Evolutionary conservation across 2,113 vertebrate species (phyloP).

Genomic region (Pelmatolapia mariae): DNA sequence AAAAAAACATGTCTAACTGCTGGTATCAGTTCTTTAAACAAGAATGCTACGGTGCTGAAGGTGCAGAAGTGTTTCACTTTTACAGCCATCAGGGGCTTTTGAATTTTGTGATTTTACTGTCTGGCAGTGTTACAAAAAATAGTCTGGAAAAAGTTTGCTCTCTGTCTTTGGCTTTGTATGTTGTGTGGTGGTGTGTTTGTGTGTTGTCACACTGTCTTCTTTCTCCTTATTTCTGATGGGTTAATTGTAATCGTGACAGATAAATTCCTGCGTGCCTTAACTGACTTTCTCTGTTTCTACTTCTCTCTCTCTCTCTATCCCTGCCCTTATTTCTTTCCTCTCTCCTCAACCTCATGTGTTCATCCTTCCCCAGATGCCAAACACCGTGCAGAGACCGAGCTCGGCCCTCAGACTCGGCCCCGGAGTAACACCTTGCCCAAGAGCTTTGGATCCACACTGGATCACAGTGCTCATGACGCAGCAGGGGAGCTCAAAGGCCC

Average conservation of each 20-base stretch:
- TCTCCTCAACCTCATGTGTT: not conserved
- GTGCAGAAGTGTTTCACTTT: not conserved
- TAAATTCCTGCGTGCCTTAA: constrained; percentile 4
- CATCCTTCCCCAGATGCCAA: constrained; percentile 79
- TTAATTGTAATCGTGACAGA: not conserved
- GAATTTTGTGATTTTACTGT: not conserved
- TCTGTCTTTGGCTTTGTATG: not conserved
- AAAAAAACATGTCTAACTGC: not conserved
- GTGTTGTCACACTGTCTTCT: not conserved
- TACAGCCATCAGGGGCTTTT: not conserved
- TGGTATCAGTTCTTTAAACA: not conserved
- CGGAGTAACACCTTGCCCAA: constrained; percentile 97
- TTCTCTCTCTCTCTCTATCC: fast-evolving
- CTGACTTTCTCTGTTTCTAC: fast-evolving
- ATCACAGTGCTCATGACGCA: constrained; percentile 75
- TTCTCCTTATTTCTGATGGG: not conserved
- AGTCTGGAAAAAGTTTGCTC: not conserved
- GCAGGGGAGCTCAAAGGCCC: constrained; percentile 69
- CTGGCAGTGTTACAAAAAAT: not conserved
- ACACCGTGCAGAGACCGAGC: constrained; percentile 86
- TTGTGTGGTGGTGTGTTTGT: not conserved
- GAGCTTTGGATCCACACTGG: constrained; percentile 95
- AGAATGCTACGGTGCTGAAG: not conserved
- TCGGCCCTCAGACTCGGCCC: constrained; percentile 85
- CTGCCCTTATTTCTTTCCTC: not conserved